phyloP scores from a whole-genome alignment of 2,888 invertebrate genomes.

The Pristionchus japonicus region DNA sequence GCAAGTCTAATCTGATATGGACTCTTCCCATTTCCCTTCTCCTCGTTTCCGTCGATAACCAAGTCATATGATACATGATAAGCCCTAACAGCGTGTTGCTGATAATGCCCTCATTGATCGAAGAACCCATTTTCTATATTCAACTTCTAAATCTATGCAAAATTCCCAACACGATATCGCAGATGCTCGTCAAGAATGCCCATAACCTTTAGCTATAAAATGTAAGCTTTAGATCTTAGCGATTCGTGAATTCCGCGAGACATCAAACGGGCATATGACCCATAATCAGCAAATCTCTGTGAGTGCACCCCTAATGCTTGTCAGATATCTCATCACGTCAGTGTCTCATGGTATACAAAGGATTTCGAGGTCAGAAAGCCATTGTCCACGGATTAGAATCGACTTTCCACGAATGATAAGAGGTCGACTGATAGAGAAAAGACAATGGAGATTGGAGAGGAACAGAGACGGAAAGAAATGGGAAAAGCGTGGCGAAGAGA shows the following conservation, averaged over 20 bases:
- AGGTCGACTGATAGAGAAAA: background rate
- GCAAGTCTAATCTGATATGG: constrained; percentile 3
- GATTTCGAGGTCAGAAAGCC: constrained; percentile 5
- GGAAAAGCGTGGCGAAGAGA: background rate
- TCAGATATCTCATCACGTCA: background rate
- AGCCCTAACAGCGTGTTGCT: background rate
- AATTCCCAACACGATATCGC: background rate
- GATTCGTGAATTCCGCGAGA: background rate
- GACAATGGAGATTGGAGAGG: background rate
- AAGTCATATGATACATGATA: background rate
- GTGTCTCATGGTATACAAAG: background rate
- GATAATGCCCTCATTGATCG: background rate
- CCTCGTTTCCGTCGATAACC: background rate
- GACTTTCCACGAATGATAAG: constrained; percentile 37
- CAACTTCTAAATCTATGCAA: background rate
- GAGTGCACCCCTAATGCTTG: background rate
- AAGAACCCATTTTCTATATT: background rate
- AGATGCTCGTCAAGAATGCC: background rate
- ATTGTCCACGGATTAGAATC: constrained; percentile 31
- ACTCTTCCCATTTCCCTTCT: background rate
- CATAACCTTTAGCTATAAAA: background rate
- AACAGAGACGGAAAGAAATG: background rate
- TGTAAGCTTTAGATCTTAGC: background rate
- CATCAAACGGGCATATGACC: background rate
- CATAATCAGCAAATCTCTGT: background rate